A percentile compares a stretch with the other conserved stretches of the same genome.
Conservation (phyloP, 2,797 vertebrate genomes). For the Hemitrygon akajei region DNA sequence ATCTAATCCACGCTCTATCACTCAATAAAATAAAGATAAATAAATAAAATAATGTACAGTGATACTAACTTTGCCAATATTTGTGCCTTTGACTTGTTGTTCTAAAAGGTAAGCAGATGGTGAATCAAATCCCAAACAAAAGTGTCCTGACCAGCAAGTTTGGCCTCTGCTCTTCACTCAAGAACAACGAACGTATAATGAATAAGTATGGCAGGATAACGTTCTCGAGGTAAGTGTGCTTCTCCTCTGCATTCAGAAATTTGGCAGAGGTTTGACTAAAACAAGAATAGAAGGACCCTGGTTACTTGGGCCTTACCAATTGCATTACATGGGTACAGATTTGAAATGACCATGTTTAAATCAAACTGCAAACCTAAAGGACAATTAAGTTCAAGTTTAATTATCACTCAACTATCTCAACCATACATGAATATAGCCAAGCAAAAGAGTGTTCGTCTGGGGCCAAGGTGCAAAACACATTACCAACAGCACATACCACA, state of each 20-base stretch:
- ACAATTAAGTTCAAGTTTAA: not conserved
- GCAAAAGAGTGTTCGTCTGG: no score
- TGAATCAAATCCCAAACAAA: constrained; percentile 86
- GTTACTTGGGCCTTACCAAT: not conserved
- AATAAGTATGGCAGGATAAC: constrained; percentile 52
- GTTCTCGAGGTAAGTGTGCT: constrained; percentile 54
- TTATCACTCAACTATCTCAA: no score
- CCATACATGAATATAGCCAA: no score
- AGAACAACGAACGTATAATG: constrained; percentile 62
- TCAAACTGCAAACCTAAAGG: not conserved
- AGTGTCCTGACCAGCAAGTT: constrained; percentile 79
- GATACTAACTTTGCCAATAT: not conserved
- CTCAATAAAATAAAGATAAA: no score
- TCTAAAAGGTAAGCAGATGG: constrained; percentile 68
- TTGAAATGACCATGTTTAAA: not conserved
- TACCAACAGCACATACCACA: no score
- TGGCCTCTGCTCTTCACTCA: constrained; percentile 71
- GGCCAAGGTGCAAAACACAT: no score
- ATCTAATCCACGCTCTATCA: no score
- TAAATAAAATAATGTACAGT: no score
- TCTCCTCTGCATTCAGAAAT: not conserved
- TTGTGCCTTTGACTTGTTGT: not conserved
- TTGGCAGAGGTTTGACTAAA: not conserved
- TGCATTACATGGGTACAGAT: not conserved
- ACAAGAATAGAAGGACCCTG: not conserved